Evolutionary conservation across 2,888 invertebrate species (phyloP).

Genomic region (Aporophyla lueneburgensis): DNA sequence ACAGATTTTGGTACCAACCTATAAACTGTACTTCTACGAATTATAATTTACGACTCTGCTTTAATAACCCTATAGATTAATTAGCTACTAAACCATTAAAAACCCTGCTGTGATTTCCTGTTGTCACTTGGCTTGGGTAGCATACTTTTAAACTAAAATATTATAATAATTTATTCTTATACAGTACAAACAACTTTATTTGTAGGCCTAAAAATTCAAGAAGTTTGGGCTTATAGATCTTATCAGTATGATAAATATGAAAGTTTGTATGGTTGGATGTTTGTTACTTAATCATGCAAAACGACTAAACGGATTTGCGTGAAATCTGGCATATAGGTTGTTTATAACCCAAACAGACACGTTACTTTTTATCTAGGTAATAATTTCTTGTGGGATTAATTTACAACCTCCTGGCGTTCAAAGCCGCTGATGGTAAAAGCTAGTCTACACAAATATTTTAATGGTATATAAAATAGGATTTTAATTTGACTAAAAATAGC

Average conservation of each 20-base stretch:
- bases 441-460: too few relatives aligned
- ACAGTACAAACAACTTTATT: slow-evolving; percentile 1
- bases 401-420: too few relatives aligned
- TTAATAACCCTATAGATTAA: slow-evolving; percentile 28
- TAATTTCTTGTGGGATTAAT: too few relatives aligned
- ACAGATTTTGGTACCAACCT: not conserved
- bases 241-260: too few relatives aligned
- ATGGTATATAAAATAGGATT: not conserved
- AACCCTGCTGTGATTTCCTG: slow-evolving; percentile 8
- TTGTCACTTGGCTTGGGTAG: not conserved
- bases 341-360: too few relatives aligned
- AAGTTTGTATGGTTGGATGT: too few relatives aligned
- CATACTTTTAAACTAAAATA: not conserved
- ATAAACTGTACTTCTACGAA: not conserved
- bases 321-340: too few relatives aligned
- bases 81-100: slow-evolving; percentile 2
- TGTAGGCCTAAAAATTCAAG: not conserved
- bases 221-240: not conserved
- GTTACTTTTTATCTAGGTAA: too few relatives aligned
- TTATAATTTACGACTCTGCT: slow-evolving; percentile 14
- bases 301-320: too few relatives aligned
- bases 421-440: too few relatives aligned
- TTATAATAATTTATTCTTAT: slow-evolving; percentile 25
- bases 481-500: not conserved
- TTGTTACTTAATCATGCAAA: too few relatives aligned